These are phyloP conservation scores for Sinohyriopsis cumingii DNA, from an alignment of 2,888 invertebrate species.

Conservation along the genomic window DNA sequence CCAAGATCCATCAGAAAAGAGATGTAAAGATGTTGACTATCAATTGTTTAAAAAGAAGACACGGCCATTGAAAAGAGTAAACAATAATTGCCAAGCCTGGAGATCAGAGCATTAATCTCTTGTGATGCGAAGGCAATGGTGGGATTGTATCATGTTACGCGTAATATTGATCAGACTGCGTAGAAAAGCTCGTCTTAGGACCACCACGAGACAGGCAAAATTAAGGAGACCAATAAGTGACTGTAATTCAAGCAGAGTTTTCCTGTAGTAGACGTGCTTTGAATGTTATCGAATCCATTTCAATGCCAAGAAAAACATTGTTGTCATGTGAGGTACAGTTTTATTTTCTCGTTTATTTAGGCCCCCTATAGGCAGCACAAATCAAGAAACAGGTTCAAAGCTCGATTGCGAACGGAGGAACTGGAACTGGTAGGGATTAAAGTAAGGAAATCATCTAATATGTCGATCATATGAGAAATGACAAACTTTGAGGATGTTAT, in stretches of 20 bases:
- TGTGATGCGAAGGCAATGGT: constrained; percentile 17
- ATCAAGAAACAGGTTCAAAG: constrained; percentile 10
- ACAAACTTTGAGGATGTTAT: no score
- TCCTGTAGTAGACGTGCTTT: background rate
- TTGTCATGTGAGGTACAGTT: constrained; percentile 5
- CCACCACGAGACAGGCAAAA: constrained; percentile 22
- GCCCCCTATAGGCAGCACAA: constrained; percentile 10
- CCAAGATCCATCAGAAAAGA: constrained; percentile 22
- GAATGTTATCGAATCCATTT: background rate
- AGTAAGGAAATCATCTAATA: constrained; percentile 22
- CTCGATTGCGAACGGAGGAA: constrained; percentile 3
- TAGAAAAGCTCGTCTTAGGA: constrained; percentile 20
- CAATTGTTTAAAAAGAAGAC: constrained; percentile 9
- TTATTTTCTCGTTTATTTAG: constrained; percentile 22
- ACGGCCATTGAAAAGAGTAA: constrained; percentile 26
- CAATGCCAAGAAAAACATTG: constrained; percentile 16
- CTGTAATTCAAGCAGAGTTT: constrained; percentile 3
- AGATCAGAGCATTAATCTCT: constrained; percentile 15
- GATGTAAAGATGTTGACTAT: constrained; percentile 12
- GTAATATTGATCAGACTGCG: constrained; percentile 23
- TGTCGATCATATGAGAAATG: constrained; percentile 6
- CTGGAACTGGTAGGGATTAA: constrained; percentile 10
- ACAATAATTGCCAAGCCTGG: constrained; percentile 19
- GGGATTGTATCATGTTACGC: constrained; percentile 9
- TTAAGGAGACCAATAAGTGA: constrained; percentile 20